Base-by-base conservation (phyloP, 2,888 invertebrate genomes). In the Apeira syringaria region DNA sequence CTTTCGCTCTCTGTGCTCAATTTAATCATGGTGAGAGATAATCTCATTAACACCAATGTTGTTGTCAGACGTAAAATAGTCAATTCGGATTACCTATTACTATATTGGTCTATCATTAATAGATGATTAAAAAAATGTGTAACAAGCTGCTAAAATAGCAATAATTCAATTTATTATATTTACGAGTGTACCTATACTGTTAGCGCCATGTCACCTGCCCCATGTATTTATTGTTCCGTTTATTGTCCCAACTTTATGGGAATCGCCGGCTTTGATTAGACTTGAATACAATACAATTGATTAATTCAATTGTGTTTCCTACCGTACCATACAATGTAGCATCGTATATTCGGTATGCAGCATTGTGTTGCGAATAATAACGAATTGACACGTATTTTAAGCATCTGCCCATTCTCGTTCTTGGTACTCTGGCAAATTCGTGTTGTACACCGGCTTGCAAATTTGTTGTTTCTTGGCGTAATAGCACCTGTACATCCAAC, bases 391-490 rank as follows among this genome's bases (percentile, higher is more conserved):
- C 18, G 5, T 24, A 38, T 36, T 22, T 47, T 45, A 47, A 2
- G 9, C 6, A 17, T 10, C 28, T 11, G 55, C 5, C 64, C 64
- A 72, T 39, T 59, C 61, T 12, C 72, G 63, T 22, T 60, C 52
- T 25, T 70, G 68, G 36, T 71, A 73, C 15, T 64, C 29, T n/a
- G 10, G 17, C 5, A 9, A 18, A 2, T 35, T 30, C 5, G 39
- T 10, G 12, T 47, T 47, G n/a, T 66, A 64, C 30, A 70, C 22
- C 37, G 59, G 56, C 56, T 82, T 84, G 47, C 87, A 88, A 40
- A 87, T 50, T 56, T 89, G 86, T 56, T 89, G 88, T 32, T 62
- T 70, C 0, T 84, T 71, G 4, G 76, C 83, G 41, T 78, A 82
- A 46, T 67, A 86, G 35, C 88, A 89, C 9, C 73, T 72, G 45